Evolutionary conservation across 2,113 vertebrate species (phyloP), one percentile per base, ranked within the genome.

Genomic region (Ia io): DNA sequence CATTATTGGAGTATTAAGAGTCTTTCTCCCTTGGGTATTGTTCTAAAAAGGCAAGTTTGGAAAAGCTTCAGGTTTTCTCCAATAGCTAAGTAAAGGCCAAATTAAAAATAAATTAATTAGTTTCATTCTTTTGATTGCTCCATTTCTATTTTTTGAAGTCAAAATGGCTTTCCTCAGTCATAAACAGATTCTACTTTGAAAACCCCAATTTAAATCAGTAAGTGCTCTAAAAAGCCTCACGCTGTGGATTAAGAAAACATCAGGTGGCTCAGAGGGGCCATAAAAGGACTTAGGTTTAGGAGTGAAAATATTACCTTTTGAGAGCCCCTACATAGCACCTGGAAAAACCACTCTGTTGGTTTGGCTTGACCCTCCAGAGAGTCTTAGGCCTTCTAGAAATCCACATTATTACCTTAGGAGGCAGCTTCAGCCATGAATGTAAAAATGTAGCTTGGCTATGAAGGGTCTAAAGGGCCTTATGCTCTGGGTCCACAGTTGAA

Each of bases 21-120:
- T 6, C 76, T 86, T 78, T 91, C 8, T 20, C 20, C 22, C 2
- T 35, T 90, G 35, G 17, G 7, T 22, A 56, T 77, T 56, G 18
- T 56, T 91, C 87, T 56, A 56, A 86, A 87, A 90, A 42, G 12
- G 2, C 40, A 70, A 84, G 6, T 65, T 12, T 87, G n/a, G 47
- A 78, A 84, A 86, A 79, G 37, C 17, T 91, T 84, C 20, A 85
- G 16, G 56, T 25, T 84, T 80, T 77, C 32, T 47, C 51, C 13
- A 73, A 25, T 78, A 89, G 8, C 30, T 84, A 23, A 78, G 5
- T 49, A 32, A 84, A 91, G 13, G 20, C 51, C 37, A 71, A 94
- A 91, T 93, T 42, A 91, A 87, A 95, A 59, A 73, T 78, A 82
- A 76, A 65, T 83, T 63, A 89, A 53, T 78, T 84, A 40, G 44